Base-by-base conservation (phyloP, 1,140 invertebrate genomes). In the Drosophila fuyamai region DNA sequence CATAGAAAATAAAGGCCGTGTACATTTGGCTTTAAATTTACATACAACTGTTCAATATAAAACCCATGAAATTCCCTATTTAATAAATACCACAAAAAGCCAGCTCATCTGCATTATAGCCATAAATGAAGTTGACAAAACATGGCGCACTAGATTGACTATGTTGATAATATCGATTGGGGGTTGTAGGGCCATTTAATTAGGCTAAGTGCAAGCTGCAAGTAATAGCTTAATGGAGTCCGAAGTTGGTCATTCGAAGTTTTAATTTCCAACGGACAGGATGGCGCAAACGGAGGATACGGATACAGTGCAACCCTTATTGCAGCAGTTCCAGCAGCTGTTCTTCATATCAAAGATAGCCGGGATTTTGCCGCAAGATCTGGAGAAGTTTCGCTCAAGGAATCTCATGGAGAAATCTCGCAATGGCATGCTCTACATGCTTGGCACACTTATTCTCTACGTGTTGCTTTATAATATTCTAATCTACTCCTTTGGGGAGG, bases 401-500 rank as follows among this genome's bases (percentile, higher is more conserved):
- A 81, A 91, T 67, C 59, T 76, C 5, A 47, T 92, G 2, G 81
- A 91, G 46, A 83, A 86, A 18, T 92, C 90, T 0, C 80, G 81
- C 18, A 78, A 70, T 38, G 90, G 91, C 16, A 70, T 82, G 67
- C 18, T 73, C 27, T 79, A 91, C 60, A 78, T 92, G 67, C 18
- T 84, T 6, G 43, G 14, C 0, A 58, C 71, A 1, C 56, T 92
- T 43, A 13, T 74, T 4, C 9, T 76, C n/a, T 79, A 91, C 48
- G 62, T 90, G n/a, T 48, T 81, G 14, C 62, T 86, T 9, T 92
- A 92, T 53, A 92, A 92, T 67, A 50, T 90, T 6, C 41, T 92
- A 4, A 92, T 92, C 40, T 90, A 76, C 51, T 86, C 81, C 1
- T 92, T 92, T 27, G 72, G 81, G 12, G 90, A 91, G 56, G 81